phyloP scores from a whole-genome alignment of 2,888 invertebrate species.

The Tetranychus piercei region DNA sequence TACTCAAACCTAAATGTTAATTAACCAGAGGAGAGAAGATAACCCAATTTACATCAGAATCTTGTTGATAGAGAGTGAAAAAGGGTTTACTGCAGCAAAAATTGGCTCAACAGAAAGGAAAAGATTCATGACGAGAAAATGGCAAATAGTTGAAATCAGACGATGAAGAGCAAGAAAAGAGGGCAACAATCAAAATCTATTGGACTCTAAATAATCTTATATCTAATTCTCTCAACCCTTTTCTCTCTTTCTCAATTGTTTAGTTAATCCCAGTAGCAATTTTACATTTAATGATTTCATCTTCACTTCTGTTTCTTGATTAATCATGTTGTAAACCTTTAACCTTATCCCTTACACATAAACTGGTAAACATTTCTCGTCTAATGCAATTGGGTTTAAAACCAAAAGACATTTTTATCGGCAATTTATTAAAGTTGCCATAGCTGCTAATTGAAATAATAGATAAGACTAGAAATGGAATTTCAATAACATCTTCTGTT shows the following conservation, averaged over 20 bases:
- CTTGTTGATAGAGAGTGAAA: not conserved
- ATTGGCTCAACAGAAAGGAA: not conserved
- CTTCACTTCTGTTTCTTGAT: no score
- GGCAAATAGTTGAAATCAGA: not conserved
- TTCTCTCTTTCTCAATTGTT: not conserved
- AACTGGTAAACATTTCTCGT: no score
- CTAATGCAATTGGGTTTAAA: no score
- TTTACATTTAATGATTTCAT: no score
- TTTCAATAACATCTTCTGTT: no score
- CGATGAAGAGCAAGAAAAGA: not conserved
- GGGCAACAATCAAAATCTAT: not conserved
- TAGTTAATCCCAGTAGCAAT: no score
- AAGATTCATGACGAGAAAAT: not conserved
- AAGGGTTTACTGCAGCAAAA: not conserved
- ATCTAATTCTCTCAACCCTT: not conserved
- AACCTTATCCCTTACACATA: no score
- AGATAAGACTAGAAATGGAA: no score
- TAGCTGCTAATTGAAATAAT: no score
- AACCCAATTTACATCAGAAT: not conserved
- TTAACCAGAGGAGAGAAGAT: not conserved
- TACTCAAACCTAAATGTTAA: conserved; percentile 1
- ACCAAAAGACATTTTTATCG: no score
- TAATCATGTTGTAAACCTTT: no score
- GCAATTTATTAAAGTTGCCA: no score
- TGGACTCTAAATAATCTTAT: not conserved